Percentiles rank a stretch among this genome's conserved stretches.
Evolutionary conservation across 1,140 invertebrate genomes (phyloP).

Genomic region (Eumaeus atala): DNA sequence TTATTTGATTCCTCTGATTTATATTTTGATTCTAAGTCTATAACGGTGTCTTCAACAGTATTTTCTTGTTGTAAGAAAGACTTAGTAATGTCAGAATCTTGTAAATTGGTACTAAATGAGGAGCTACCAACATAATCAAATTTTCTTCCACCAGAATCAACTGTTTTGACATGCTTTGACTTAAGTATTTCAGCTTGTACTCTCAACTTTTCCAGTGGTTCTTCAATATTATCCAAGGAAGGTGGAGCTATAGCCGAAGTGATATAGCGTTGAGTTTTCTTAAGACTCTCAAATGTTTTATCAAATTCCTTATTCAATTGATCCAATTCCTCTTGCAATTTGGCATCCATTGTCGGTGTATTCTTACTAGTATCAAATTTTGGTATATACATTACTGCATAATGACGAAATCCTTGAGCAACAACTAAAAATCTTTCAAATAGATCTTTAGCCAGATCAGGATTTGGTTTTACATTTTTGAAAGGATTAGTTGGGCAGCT

Average conservation of each 20-base stretch:
- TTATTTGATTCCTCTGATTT: not conserved
- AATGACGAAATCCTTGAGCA: conserved; percentile 53
- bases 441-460: conserved; percentile 42
- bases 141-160: not conserved
- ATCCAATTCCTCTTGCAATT: conserved; percentile 56
- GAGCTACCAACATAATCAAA: too few relatives aligned
- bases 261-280: conserved; percentile 33
- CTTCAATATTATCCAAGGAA: conserved; percentile 24
- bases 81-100: conserved; percentile 2
- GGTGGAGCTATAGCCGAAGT: conserved; percentile 13
- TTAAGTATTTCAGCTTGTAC: conserved; percentile 24
- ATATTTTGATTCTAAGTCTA: not conserved
- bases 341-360: conserved; percentile 40
- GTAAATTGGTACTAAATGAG: not conserved
- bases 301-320: conserved; percentile 61
- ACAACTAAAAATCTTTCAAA: conserved; percentile 53
- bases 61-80: not conserved
- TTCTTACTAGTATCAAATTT: conserved; percentile 39
- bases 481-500: conserved; percentile 57
- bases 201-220: conserved; percentile 37
- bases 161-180: not conserved
- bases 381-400: conserved; percentile 47
- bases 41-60: not conserved
- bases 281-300: conserved; percentile 60
- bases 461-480: conserved; percentile 38